Conservation (phyloP, 2,888 invertebrate genomes). For the Trachelus troglodyta region DNA sequence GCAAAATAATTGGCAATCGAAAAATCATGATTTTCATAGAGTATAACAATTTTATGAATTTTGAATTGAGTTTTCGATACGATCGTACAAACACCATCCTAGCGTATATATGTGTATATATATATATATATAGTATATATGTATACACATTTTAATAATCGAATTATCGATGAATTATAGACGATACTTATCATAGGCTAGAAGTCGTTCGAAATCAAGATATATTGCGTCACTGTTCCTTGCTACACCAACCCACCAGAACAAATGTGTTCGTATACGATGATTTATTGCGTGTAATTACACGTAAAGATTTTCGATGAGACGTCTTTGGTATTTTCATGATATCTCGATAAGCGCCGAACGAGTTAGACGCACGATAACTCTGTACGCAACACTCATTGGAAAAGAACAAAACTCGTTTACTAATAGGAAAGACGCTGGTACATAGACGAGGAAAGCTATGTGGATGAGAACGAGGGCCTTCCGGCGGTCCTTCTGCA, state of each 20-base stretch:
- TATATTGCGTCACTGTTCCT: background rate
- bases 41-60: background rate
- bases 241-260: background rate
- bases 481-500: background rate
- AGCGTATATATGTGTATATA: too few species aligned
- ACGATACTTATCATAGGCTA: background rate
- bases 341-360: background rate
- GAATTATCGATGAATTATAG: background rate
- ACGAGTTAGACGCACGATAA: background rate
- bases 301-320: background rate
- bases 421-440: background rate
- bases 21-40: background rate
- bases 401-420: background rate
- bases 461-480: background rate
- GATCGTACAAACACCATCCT: background rate
- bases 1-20: background rate
- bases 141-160: background rate
- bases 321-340: background rate
- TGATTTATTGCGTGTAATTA: background rate
- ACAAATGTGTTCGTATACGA: background rate
- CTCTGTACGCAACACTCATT: background rate
- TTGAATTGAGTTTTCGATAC: background rate
- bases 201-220: background rate
- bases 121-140: too few species aligned
- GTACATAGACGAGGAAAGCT: background rate